Evolutionary conservation across 2,797 vertebrate species (phyloP).

Genomic region (Phrynocephalus vlangalii): DNA sequence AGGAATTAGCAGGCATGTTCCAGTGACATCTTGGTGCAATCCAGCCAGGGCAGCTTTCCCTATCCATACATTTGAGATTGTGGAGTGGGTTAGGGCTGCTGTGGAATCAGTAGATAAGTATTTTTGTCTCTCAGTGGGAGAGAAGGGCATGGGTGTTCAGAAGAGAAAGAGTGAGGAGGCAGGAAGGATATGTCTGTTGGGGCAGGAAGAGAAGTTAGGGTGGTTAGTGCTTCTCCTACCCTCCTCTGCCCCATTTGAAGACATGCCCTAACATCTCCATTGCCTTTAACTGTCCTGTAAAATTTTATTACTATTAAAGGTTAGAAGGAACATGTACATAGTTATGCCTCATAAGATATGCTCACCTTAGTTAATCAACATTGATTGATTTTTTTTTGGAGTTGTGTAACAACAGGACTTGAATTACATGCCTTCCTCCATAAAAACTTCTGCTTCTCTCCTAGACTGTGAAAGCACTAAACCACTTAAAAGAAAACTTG

Average conservation of each 20-base stretch:
- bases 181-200: too few species aligned
- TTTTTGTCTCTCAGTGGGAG: too few species aligned
- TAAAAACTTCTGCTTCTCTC: conserved; percentile 54
- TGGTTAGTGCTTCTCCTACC: too few species aligned
- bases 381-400: neutral
- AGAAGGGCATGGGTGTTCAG: too few species aligned
- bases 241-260: neutral
- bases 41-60: too few species aligned
- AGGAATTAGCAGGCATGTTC: too few species aligned
- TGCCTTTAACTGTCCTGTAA: neutral
- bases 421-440: neutral
- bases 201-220: too few species aligned
- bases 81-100: too few species aligned
- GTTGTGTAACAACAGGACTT: conserved; percentile 3
- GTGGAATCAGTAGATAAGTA: too few species aligned
- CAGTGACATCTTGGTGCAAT: too few species aligned
- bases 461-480: conserved; percentile 99
- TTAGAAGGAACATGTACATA: neutral
- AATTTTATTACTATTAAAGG: neutral
- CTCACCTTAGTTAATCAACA: neutral
- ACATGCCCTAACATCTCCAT: neutral
- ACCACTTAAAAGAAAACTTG: conserved; percentile 99
- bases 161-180: too few species aligned
- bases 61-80: too few species aligned
- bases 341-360: neutral